Conservation (phyloP, 2,888 invertebrate species). For the Zhuqinia jingwanae region DNA sequence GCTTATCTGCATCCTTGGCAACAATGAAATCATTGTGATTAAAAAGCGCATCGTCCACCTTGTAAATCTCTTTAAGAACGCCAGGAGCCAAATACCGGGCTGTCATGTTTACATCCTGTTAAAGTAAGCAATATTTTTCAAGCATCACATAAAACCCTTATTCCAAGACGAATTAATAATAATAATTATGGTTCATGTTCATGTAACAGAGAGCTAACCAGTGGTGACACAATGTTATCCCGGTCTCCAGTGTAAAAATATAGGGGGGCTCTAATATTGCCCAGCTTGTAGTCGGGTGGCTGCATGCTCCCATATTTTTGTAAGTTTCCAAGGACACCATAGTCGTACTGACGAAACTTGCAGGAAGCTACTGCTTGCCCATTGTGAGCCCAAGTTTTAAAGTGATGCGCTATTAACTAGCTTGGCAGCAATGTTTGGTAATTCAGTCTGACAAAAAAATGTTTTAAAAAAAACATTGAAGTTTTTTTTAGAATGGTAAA, state of each 20-base stretch:
- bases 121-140: too few species aligned
- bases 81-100: neutral
- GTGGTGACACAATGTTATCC: constrained; percentile 14
- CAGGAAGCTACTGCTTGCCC: neutral
- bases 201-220: too few species aligned
- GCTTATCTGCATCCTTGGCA: constrained; percentile 44
- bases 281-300: constrained; percentile 4
- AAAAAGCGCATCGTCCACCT: neutral
- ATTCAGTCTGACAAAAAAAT: constrained; percentile 14
- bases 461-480: neutral
- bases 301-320: neutral
- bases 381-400: constrained; percentile 7
- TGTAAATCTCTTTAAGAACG: neutral
- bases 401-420: neutral
- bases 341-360: constrained; percentile 41
- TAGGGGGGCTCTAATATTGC: constrained; percentile 13
- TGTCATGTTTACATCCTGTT: constrained; percentile 43
- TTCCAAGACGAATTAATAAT: too few species aligned
- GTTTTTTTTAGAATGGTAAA: too few species aligned
- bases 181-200: too few species aligned
- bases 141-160: too few species aligned
- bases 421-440: constrained; percentile 45
- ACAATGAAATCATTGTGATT: constrained; percentile 33
- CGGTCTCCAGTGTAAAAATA: constrained; percentile 24
- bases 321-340: neutral